Evolutionary conservation across 2,888 invertebrate species (phyloP), one percentile per base, ranked within the genome.

Genomic region (Adineta ricciae): DNA sequence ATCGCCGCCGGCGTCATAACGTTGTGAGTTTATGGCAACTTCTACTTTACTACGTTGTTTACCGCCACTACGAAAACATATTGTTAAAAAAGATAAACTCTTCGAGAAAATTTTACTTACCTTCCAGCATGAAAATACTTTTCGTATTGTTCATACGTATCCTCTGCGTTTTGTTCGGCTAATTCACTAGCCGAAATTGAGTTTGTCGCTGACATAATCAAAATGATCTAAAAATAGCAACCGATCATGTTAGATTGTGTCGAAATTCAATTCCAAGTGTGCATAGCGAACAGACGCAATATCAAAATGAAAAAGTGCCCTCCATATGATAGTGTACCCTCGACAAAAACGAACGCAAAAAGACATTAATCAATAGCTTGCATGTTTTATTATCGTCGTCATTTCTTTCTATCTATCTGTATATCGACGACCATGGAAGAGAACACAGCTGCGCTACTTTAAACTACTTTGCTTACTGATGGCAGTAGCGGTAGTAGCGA

Each of bases 1-100:
- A 82, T 85, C 73, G 32, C 84, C 84, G 82, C 78, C 46, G 7
- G 85, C 73, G 56, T 85, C 85, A 56, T 84, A 41, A 41, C 78
- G 84, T 52, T 84, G 83, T 1, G 52, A 49, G 49, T 85, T 85
- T 52, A 73, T 52, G 32, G 27, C 82, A 24, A 84, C 73, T 32
- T 85, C 85, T n/a, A 83, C 54, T 83, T 85, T 85, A 27, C 73
- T 84, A 11, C 85, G 83, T 85, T 85, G 84, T 78, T 85, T 85
- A 8, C 85, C 85, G 11, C 85, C 85, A 19, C 83, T 83, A 36
- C 19, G 1, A 46, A 46, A 46, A 46, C 46, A 46, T 46, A 46
- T 46, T 46, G 46, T 8, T 46, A 46, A 8, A 46, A n/a, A n/a
- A n/a, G n/a, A n/a, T n/a, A n/a, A n/a, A n/a, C n/a, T n/a, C 11